Evolutionary conservation across 2,797 vertebrate species (phyloP), one percentile per base, ranked within the genome.

Genomic region (Mus caroli): DNA sequence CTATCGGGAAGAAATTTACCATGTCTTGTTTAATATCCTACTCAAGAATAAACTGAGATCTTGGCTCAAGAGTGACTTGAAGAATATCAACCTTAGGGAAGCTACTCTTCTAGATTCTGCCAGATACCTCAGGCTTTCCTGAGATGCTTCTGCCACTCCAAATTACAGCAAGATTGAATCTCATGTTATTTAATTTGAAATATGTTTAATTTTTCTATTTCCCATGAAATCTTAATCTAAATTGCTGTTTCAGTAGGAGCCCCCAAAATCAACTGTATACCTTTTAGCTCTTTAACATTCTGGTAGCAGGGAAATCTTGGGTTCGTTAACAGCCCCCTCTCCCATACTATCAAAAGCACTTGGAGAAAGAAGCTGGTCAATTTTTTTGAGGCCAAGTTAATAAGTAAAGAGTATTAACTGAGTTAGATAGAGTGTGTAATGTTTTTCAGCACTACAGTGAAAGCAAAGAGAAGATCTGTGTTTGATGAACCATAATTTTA

Each of bases 11-110:
- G 73, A 95, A 94, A 67, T 94, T 2, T n/a, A 69, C 7, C 62
- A 31, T 50, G 13, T 92, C 60, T 22, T 24, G 37, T 79, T 96
- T 91, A 88, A 89, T 86, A 96, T 84, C 58, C 54, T 88, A 69
- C 85, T 95, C 78, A 95, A 92, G 62, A 93, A 69, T 76, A 37
- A 95, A 82, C 8, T 87, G 73, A 96, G 77, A 88, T 90, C 82
- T 79, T 92, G 84, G 56, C 37, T 94, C 52, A 85, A 91, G 89
- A 96, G 76, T 77, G 64, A 88, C 64, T 34, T 87, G 86, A 93
- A 95, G 92, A 75, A 54, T 90, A 92, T 71, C 93, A 90, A 82
- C 34, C 60, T 31, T 64, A 92, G 40, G 22, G 56, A 71, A 1
- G 15, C 87, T 73, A 20, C 4, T 79, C 85, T 92, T 95, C 22